phyloP scores from a whole-genome alignment of 2,888 invertebrate species.

The Arctia plantaginis region DNA sequence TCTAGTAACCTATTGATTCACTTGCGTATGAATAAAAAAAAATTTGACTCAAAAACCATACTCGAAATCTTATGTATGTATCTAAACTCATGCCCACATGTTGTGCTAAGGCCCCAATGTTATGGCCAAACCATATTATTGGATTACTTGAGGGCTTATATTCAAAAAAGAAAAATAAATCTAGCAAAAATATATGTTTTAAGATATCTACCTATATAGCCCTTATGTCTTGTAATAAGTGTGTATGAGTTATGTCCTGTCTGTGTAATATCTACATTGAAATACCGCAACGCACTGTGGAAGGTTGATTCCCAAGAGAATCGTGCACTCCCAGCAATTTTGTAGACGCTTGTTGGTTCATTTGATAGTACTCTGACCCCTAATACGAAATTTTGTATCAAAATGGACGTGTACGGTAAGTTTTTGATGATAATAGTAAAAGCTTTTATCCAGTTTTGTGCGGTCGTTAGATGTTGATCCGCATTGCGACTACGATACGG shows the following conservation, averaged over 20 bases:
- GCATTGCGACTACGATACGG: conserved; percentile 13
- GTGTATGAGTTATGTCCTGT: not conserved
- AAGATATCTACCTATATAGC: not conserved
- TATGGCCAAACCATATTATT: too few relatives aligned
- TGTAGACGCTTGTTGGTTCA: conserved; percentile 55
- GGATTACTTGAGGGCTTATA: too few relatives aligned
- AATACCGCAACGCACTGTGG: conserved; percentile 24
- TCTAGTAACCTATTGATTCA: too few relatives aligned
- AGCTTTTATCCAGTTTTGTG: conserved; percentile 35
- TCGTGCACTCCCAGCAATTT: conserved; percentile 64
- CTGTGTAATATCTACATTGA: conserved; percentile 7
- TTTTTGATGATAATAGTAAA: conserved; percentile 45
- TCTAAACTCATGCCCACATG: too few relatives aligned
- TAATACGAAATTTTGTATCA: conserved; percentile 52
- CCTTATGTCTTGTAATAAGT: not conserved
- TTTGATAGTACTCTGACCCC: conserved; percentile 54
- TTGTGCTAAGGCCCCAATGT: too few relatives aligned
- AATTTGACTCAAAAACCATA: too few relatives aligned
- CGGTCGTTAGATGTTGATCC: conserved; percentile 17
- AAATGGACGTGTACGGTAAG: conserved; percentile 44
- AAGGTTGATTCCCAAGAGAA: conserved; percentile 36
- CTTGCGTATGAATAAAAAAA: too few relatives aligned
- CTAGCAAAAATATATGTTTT: not conserved
- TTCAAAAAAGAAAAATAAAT: not conserved
- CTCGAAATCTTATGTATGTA: too few relatives aligned